These are phyloP conservation scores for Sebastes reedi DNA, from an alignment of 2,797 vertebrate genomes.

Conservation along the genomic window DNA sequence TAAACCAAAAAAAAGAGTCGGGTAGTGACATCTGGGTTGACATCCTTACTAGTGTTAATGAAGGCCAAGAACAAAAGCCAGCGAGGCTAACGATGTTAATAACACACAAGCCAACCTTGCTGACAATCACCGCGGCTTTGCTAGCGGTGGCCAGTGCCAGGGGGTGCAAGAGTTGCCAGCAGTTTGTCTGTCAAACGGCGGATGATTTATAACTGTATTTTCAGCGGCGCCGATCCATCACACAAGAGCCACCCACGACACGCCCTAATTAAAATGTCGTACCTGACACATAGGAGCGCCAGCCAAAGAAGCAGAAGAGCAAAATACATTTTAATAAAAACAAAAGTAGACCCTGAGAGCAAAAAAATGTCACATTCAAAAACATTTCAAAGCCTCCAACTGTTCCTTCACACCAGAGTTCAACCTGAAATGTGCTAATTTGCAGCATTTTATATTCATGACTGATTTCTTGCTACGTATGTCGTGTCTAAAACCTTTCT, in stretches of 20 bases:
- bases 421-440: neutral
- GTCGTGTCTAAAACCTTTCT: neutral
- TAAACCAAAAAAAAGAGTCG: constrained; percentile 36
- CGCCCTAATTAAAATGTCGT: constrained; percentile 69
- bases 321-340: constrained; percentile 2
- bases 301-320: constrained; percentile 26
- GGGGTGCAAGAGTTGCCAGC: constrained; percentile 44
- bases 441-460: neutral
- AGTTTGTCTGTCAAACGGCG: constrained; percentile 57
- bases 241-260: constrained; percentile 46
- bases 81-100: constrained; percentile 45
- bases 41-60: constrained; percentile 57
- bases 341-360: neutral
- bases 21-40: constrained; percentile 55
- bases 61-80: constrained; percentile 67
- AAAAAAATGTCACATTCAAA: neutral
- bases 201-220: constrained; percentile 77
- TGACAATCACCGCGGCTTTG: constrained; percentile 46
- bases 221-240: constrained; percentile 63
- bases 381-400: neutral
- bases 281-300: constrained; percentile 34
- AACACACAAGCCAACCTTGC: constrained; percentile 42
- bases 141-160: constrained; percentile 31
- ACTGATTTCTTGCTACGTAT: neutral
- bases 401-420: neutral